phyloP scores from a whole-genome alignment of 2,888 invertebrate species.

The Chouioia cunea region DNA sequence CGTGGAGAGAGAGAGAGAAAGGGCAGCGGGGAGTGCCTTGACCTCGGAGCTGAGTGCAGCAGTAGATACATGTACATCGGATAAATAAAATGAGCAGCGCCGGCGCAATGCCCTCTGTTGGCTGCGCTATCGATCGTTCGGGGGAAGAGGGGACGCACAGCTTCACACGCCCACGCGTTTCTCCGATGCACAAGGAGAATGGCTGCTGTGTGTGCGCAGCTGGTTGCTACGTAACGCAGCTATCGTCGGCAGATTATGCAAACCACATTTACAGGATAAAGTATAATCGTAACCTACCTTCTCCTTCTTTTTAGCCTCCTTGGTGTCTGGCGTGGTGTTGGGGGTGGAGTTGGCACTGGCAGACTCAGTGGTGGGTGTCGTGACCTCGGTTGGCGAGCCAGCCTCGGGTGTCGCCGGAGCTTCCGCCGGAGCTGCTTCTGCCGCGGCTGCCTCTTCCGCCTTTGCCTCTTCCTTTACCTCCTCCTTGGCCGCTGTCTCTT shows the following conservation, averaged over 20 bases:
- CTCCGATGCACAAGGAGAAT: background rate
- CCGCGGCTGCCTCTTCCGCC: slow-evolving; percentile 16
- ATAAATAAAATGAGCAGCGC: background rate
- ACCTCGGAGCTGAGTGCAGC: no score
- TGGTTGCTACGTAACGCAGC: no score
- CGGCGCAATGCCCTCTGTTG: background rate
- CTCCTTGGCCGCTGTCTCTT: slow-evolving; percentile 60
- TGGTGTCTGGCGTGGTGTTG: slow-evolving; percentile 64
- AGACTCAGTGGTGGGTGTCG: slow-evolving; percentile 50
- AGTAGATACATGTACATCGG: no score
- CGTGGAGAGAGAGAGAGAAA: no score
- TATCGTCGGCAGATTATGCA: no score
- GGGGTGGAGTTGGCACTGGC: slow-evolving; percentile 52
- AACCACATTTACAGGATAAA: no score
- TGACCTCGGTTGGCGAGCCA: slow-evolving; percentile 64
- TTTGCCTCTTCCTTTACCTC: slow-evolving; percentile 54
- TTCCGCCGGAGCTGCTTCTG: slow-evolving; percentile 5
- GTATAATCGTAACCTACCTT: slow-evolving; percentile 48
- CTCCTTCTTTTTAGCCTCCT: slow-evolving; percentile 66
- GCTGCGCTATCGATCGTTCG: slow-evolving; percentile 1
- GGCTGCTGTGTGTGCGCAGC: background rate
- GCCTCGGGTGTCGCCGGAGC: slow-evolving; percentile 52
- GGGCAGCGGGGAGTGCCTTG: no score
- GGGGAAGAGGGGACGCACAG: background rate
- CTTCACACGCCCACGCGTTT: slow-evolving; percentile 5